Evolutionary conservation across 2,888 invertebrate species (phyloP).

Genomic region (Lymantria monacha): DNA sequence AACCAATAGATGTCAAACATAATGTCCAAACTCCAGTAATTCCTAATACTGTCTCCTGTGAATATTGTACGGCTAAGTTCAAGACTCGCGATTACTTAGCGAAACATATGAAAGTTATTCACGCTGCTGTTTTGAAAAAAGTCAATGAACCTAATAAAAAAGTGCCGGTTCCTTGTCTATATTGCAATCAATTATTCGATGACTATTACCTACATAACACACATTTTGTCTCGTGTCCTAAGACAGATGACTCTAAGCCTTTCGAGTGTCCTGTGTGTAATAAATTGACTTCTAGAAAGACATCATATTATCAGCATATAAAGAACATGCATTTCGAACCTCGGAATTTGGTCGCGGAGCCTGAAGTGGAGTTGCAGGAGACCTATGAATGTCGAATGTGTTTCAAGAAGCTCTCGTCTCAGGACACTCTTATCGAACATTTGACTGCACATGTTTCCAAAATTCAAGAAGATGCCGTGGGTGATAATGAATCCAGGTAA

Average conservation of each 20-base stretch:
- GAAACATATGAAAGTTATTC: slow-evolving; percentile 66
- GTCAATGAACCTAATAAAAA: slow-evolving; percentile 25
- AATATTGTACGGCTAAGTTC: slow-evolving; percentile 62
- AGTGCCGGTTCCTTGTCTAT: slow-evolving; percentile 59
- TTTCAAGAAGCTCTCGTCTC: slow-evolving; percentile 53
- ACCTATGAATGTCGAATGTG: slow-evolving; percentile 66
- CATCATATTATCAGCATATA: slow-evolving; percentile 55
- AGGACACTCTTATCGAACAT: slow-evolving; percentile 64
- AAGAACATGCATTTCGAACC: slow-evolving; percentile 58
- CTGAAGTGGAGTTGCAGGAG: slow-evolving; percentile 14
- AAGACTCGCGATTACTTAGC: slow-evolving; percentile 61
- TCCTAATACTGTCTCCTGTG: slow-evolving; percentile 38
- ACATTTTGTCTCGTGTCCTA: slow-evolving; percentile 55
- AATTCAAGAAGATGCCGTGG: slow-evolving; percentile 47
- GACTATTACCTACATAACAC: slow-evolving; percentile 58
- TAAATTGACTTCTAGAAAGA: slow-evolving; percentile 45
- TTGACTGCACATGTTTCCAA: slow-evolving; percentile 69
- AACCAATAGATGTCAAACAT: slow-evolving; percentile 55
- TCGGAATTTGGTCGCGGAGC: slow-evolving; percentile 9
- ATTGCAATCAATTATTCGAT: slow-evolving; percentile 51
- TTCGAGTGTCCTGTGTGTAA: slow-evolving; percentile 61
- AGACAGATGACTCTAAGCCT: slow-evolving; percentile 40
- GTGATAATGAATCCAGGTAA: slow-evolving; percentile 56
- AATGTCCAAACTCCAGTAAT: slow-evolving; percentile 1
- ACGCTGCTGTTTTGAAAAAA: slow-evolving; percentile 58